Evolutionary conservation across 2,888 invertebrate species (phyloP).

Genomic region (Euproctis similis): DNA sequence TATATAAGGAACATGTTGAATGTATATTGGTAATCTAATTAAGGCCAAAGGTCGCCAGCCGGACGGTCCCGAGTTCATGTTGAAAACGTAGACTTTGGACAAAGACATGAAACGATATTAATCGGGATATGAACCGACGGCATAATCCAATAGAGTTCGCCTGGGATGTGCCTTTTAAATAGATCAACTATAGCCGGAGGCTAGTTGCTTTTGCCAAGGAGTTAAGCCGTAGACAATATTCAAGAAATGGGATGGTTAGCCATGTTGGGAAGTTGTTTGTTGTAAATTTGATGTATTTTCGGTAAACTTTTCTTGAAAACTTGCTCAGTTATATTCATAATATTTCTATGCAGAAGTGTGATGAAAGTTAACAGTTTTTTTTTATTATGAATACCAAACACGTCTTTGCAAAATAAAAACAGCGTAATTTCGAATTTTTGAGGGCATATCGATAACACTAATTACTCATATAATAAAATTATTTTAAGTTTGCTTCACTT

Average conservation of each 20-base stretch:
- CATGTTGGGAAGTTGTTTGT: not conserved
- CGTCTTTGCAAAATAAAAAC: too few relatives aligned
- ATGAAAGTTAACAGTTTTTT: too few relatives aligned
- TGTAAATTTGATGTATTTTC: not conserved
- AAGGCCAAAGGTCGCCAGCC: slow-evolving; percentile 47
- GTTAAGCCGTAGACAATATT: slow-evolving; percentile 10
- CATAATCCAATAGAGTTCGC: slow-evolving; percentile 55
- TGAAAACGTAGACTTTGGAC: slow-evolving; percentile 39
- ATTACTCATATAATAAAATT: too few relatives aligned
- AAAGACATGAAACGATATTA: slow-evolving; percentile 69
- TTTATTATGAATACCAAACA: too few relatives aligned
- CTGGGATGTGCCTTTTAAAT: slow-evolving; percentile 45
- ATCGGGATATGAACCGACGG: slow-evolving; percentile 59
- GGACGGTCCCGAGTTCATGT: slow-evolving; percentile 56
- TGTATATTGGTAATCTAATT: slow-evolving; percentile 62
- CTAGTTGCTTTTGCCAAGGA: slow-evolving; percentile 22
- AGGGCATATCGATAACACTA: too few relatives aligned
- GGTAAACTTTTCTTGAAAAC: too few relatives aligned
- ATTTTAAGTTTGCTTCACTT: too few relatives aligned
- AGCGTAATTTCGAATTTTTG: too few relatives aligned
- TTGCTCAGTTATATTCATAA: too few relatives aligned
- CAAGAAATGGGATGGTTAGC: slow-evolving; percentile 4
- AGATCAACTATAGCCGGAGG: slow-evolving; percentile 25
- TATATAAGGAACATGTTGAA: slow-evolving; percentile 9
- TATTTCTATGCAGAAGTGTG: too few relatives aligned